A percentile compares a stretch with the other conserved stretches of the same genome.
phyloP scores from a whole-genome alignment of 1,140 invertebrate genomes.

The Berghia stephanieae region DNA sequence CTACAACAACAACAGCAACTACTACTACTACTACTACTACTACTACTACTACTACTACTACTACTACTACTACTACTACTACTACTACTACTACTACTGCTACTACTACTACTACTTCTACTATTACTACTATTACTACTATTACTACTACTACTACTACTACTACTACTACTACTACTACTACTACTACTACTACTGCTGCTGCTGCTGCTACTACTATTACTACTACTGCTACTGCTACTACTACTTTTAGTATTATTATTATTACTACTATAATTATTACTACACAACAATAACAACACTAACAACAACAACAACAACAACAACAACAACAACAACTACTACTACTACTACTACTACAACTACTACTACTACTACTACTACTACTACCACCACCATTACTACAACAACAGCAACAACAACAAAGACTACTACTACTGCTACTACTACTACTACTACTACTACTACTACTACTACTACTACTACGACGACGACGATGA shows the following conservation, averaged over 20 bases:
- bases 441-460: background rate
- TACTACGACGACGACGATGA: background rate
- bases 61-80: background rate
- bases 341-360: background rate
- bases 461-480: constrained; percentile 6
- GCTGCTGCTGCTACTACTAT: background rate
- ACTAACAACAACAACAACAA: background rate
- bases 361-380: constrained; percentile 3
- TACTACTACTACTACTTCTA: too few relatives aligned
- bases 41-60: background rate
- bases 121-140: background rate
- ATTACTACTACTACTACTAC: constrained; percentile 6
- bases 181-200: background rate
- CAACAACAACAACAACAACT: background rate
- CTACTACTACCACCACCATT: background rate
- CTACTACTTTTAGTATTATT: background rate
- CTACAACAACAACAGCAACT: too few relatives aligned
- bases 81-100: background rate
- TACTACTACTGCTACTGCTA: background rate
- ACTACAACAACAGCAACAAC: background rate
- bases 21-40: constrained; percentile 1
- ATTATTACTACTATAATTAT: too few relatives aligned
- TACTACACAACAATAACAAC: background rate
- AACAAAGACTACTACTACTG: background rate
- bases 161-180: background rate